phyloP scores from a whole-genome alignment of 2,797 vertebrate species.

The Kryptolebias ocellatus region DNA sequence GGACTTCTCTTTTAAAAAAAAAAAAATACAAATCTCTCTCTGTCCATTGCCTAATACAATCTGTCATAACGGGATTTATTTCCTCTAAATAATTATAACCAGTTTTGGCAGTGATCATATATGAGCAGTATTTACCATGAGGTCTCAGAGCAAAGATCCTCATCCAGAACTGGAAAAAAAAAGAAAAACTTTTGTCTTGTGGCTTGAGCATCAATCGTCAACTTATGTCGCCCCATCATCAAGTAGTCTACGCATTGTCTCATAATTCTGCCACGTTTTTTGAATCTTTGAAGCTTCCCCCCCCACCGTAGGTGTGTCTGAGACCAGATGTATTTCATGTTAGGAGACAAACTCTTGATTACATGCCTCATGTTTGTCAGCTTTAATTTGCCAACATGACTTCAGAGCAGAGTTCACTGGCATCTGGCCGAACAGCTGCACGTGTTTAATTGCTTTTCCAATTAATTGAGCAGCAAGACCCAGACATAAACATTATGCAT shows the following conservation, averaged over 20 bases:
- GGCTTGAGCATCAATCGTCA: neutral
- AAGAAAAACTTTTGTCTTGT: no score
- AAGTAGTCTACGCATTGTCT: constrained; percentile 15
- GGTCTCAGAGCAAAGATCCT: neutral
- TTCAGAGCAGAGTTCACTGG: constrained; percentile 74
- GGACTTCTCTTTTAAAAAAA: neutral
- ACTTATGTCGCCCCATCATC: neutral
- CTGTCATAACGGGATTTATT: neutral
- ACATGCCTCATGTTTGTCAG: constrained; percentile 67
- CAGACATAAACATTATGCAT: constrained; percentile 67
- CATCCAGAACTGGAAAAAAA: neutral
- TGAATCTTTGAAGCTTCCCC: constrained; percentile 12
- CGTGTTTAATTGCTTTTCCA: constrained; percentile 75
- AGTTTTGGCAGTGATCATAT: neutral
- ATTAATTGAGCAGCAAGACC: constrained; percentile 76
- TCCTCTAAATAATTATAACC: neutral
- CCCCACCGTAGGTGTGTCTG: constrained; percentile 29
- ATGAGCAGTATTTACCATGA: no score
- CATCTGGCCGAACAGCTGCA: constrained; percentile 82
- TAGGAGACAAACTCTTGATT: constrained; percentile 64
- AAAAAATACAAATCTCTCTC: neutral
- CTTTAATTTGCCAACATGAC: constrained; percentile 73
- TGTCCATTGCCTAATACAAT: neutral
- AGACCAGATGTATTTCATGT: constrained; percentile 48
- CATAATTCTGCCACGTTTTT: constrained; percentile 9